Conservation (phyloP, 2,797 vertebrate species). For the Pitangus sulphuratus region DNA sequence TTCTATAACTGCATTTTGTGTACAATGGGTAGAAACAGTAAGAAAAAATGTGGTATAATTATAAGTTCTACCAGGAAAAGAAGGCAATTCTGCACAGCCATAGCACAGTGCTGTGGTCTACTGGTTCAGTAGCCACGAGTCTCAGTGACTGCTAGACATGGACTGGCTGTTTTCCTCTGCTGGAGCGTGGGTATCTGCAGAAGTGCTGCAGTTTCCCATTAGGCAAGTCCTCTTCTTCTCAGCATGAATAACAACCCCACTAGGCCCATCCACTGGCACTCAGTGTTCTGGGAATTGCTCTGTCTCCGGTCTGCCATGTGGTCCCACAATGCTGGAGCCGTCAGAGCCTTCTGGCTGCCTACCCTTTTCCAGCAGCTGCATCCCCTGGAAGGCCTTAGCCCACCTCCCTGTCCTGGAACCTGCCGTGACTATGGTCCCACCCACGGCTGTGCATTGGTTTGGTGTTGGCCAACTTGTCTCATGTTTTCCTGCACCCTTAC, state of each 20-base stretch:
- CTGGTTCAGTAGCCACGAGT: background rate
- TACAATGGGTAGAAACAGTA: background rate
- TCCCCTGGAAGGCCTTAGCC: rapidly evolving
- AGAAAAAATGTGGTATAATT: background rate
- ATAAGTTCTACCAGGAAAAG: background rate
- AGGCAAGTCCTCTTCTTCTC: background rate
- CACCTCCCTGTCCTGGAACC: rapidly evolving
- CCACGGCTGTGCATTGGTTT: rapidly evolving
- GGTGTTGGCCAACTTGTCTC: rapidly evolving
- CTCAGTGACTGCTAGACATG: background rate
- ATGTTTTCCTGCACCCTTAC: background rate
- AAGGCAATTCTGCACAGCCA: background rate
- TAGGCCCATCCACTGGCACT: too few relatives aligned
- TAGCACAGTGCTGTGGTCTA: rapidly evolving
- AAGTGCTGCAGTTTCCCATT: background rate
- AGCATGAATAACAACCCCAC: background rate
- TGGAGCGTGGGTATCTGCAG: background rate
- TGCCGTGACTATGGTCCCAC: rapidly evolving
- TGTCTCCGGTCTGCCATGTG: rapidly evolving
- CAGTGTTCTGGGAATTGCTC: background rate
- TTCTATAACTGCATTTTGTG: background rate
- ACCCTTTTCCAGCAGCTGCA: background rate
- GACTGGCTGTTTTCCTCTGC: background rate
- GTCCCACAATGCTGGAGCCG: rapidly evolving
- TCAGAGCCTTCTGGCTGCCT: rapidly evolving